Evolutionary conservation across 53 echinoderm and acorn worm species (phyloP), one percentile per base, ranked within the genome.

Genomic region (Apostichopus leukothele): DNA sequence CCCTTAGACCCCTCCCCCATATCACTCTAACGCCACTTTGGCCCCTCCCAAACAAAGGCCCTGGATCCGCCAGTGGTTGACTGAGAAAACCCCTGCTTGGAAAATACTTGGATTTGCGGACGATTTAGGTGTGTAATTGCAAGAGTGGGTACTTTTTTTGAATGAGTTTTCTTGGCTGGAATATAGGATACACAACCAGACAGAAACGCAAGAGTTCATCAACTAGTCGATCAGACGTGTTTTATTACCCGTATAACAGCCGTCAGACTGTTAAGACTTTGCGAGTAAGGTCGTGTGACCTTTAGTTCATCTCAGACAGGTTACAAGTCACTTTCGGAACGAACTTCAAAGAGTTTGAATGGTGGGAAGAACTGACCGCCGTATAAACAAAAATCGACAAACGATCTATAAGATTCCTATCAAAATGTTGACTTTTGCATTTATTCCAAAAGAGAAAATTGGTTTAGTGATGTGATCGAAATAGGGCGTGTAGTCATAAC

Each of bases 331-430:
- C 71, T 71, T 71, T 19, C 18, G 71, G 71, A 21, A 4, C 71
- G 71, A 71, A 71, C 13, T 71, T 6, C 20, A 19, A 71, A 71
- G 71, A 71, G 16, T 63, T 71, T 71, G n/a, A 71, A 71, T 71
- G 71, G 71, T 71, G 71, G 71, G 71, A 71, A 71, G 71, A 13
- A 71, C 71, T 71, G 71, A 71, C 71, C 71, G 71, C 71, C 18
- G 71, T 71, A 18, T 71, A 71, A 71, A 71, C 71, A 71, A 71
- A 13, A 18, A 19, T 71, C 71, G 6, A 19, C 5, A 18, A 71
- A 6, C 11, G 11, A 63, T 8, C 11, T 63, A 16, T 16, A 63
- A 63, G 63, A 4, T 63, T 63, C 63, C 16, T 63, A 63, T 63
- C 63, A 63, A 63, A 63, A 63, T 63, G 63, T 63, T 13, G 63